Evolutionary conservation across 23 tunicate species (phyloP).

Genomic region (Styela clava): DNA sequence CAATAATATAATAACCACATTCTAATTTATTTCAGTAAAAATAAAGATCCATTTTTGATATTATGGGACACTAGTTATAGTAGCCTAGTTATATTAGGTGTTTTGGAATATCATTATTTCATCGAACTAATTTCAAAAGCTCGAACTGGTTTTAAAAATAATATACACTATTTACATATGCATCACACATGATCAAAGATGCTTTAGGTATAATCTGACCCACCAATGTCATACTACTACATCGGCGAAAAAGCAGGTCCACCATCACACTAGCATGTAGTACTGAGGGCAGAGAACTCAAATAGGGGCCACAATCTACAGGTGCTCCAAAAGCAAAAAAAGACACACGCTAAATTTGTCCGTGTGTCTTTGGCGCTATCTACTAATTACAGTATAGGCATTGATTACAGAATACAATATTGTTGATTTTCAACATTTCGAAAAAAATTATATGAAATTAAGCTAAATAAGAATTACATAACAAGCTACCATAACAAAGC

Average conservation of each 20-base stretch:
- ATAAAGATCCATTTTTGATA: background rate
- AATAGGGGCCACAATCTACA: too few species aligned
- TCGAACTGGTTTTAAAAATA: background rate
- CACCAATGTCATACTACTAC: too few species aligned
- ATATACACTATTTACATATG: background rate
- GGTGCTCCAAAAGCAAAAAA: background rate
- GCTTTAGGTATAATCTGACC: too few species aligned
- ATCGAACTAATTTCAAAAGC: background rate
- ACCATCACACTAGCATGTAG: too few species aligned
- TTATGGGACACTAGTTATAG: background rate
- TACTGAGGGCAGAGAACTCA: too few species aligned
- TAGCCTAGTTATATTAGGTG: background rate
- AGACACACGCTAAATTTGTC: background rate
- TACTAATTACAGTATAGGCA: background rate
- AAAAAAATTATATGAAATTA: background rate
- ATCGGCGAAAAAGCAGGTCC: too few species aligned
- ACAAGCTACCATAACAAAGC: background rate
- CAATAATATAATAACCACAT: background rate
- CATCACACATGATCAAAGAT: background rate
- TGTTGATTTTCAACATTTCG: background rate
- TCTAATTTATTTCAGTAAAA: background rate
- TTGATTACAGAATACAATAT: background rate
- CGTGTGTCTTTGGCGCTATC: background rate
- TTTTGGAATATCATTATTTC: background rate
- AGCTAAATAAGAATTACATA: background rate